Percentiles rank a stretch among this genome's conserved stretches.
Conservation (phyloP, 2,113 vertebrate genomes). For the Corapipo altera region DNA sequence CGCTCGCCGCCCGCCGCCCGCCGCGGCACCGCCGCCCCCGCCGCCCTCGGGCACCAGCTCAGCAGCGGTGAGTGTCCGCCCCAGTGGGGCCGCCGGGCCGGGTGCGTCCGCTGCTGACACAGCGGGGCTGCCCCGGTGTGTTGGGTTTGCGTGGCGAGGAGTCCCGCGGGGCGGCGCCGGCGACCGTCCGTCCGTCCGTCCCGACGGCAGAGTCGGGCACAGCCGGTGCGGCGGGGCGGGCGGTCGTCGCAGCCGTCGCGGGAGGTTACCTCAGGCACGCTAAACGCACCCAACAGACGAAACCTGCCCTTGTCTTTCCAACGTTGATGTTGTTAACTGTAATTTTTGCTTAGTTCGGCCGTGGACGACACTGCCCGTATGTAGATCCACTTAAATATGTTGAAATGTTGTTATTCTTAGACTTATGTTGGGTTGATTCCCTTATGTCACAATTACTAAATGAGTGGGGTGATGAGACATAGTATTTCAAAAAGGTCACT, state of each 20-base stretch:
- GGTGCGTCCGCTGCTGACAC: not conserved
- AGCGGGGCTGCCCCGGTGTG: not conserved
- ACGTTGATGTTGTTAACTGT: not conserved
- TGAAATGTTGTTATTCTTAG: not conserved
- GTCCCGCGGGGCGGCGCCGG: not conserved
- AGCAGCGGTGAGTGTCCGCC: constrained; percentile 82
- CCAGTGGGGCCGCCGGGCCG: not conserved
- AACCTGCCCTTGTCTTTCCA: not conserved
- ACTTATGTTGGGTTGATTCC: not conserved
- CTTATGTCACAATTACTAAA: not conserved
- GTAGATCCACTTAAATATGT: not conserved
- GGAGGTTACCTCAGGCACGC: not conserved
- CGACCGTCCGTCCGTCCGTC: not conserved
- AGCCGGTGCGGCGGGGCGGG: not conserved
- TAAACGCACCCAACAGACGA: rapidly evolving
- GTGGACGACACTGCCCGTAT: not conserved
- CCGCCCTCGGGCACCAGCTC: constrained; percentile 81
- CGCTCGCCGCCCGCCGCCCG: constrained; percentile 30
- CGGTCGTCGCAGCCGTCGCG: rapidly evolving
- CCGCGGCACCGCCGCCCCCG: not conserved
- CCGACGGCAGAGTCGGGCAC: not conserved
- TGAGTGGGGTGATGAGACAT: not conserved
- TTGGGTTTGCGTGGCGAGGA: not conserved
- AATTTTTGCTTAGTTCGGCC: not conserved
- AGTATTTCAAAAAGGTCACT: not conserved